Percentiles rank a stretch among this genome's conserved stretches.
Conservation (phyloP, 2,888 invertebrate genomes). For the Coleophora deauratella region DNA sequence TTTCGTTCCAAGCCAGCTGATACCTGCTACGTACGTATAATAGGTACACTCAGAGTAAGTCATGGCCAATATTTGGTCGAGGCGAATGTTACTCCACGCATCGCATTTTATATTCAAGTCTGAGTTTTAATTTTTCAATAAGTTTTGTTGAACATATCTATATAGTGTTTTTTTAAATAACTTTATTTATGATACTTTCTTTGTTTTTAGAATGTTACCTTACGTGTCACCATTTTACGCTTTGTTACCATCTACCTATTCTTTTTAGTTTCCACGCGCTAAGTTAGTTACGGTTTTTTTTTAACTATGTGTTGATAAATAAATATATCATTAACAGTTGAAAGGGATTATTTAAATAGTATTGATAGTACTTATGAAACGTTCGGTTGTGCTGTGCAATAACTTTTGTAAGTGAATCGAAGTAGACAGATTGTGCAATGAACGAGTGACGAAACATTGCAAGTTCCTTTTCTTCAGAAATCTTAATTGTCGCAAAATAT, state of each 20-base stretch:
- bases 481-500: constrained; percentile 70
- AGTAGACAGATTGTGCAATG: constrained; percentile 37
- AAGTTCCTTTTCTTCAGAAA: constrained; percentile 56
- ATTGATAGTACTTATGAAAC: constrained; percentile 15
- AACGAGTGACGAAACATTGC: constrained; percentile 28
- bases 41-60: not conserved
- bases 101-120: constrained; percentile 52
- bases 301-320: constrained; percentile 4
- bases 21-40: too few relatives aligned
- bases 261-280: too few relatives aligned
- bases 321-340: too few relatives aligned
- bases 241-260: constrained; percentile 50
- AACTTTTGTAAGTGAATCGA: constrained; percentile 30
- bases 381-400: constrained; percentile 37
- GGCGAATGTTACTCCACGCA: constrained; percentile 44
- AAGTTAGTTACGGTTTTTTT: constrained; percentile 11
- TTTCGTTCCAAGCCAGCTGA: not conserved
- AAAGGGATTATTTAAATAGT: not conserved
- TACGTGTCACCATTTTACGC: constrained; percentile 39
- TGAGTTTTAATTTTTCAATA: constrained; percentile 36
- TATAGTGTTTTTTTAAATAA: constrained; percentile 30
- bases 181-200: constrained; percentile 40
- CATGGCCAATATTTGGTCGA: constrained; percentile 39
- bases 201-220: constrained; percentile 49
- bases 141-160: constrained; percentile 43